Evolutionary conservation across 2,113 vertebrate genomes (phyloP), one percentile per base, ranked within the genome.

Genomic region (Datnioides undecimradiatus): DNA sequence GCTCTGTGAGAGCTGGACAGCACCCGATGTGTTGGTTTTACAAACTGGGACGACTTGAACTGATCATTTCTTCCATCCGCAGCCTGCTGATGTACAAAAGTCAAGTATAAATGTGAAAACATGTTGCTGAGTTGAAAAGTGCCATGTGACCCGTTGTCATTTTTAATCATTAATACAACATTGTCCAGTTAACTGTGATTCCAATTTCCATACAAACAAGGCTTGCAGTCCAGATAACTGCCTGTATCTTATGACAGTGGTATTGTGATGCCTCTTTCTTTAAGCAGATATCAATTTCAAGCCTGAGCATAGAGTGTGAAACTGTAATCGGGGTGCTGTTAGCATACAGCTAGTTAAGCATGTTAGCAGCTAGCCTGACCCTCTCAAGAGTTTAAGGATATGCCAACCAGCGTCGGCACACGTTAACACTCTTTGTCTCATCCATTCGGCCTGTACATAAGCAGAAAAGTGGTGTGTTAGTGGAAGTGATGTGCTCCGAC

Each of bases 61-160:
- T 17, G n/a, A 66, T 63, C 6, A 40, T 60, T 80, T 36, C 58
- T 43, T 70, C 55, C 72, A 69, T 74, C 40, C 16, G 58, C n/a
- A 23, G 63, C 65, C 59, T 80, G 77, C 62, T 63, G 52, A 75
- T 88, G 76, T 83, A 59, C 83, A 86, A 71, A 75, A 57, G 29
- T 6, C 6, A 46, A 84, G 31, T 73, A 11, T 55, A 62, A 87
- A 80, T 81, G 73, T 87, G 48, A 62, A 62, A 60, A 45, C n/a
- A 45, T 68, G 69, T 83, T 70, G 68, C 60, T 69, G 51, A 67
- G 75, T 45, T 76, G 73, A 79, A 67, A 82, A 49, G 78, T 82
- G 74, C 73, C 82, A 87, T 62, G 80, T 65, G 46, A 80, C 34
- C 57, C 62, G 77, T 83, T 62, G 49, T 69, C 46, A 58, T 80